Base-by-base conservation (phyloP, 2,113 vertebrate species). In the Rhabdomys dilectus region DNA sequence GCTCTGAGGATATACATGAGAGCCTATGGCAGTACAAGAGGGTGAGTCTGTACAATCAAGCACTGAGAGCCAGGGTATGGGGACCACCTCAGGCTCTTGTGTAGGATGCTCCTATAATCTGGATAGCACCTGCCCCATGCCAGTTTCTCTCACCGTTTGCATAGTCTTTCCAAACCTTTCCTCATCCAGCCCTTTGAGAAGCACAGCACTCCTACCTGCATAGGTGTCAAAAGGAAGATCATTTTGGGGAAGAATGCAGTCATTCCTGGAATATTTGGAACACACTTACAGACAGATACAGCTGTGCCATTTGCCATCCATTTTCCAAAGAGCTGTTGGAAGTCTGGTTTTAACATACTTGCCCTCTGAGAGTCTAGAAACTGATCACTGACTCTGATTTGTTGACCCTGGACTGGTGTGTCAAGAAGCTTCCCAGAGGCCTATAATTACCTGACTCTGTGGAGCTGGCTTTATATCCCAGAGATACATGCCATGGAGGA, bases 181-280 rank as follows among this genome's bases (percentile, higher is more conserved):
- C 42, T 89, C 11, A 12, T 62, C 51, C 10, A 66, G 58, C 24
- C 34, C 84, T 51, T 56, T 56, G 53, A 51, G 60, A 36, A 77
- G 93, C 68, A 73, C 58, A 56, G n/a, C 86, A 29, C n/a, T 91
- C 72, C 51, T 88, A 24, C 22, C n/a, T 56, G 81, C 21, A 56
- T 2, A 19, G 51, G 42, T n/a, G 51, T 75, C 85, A 85, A 92
- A 81, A 89, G 72, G 26, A 66, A 93, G 53, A 31, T 84, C 39
- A 51, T 87, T 89, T 73, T 48, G 73, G 60, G 72, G 48, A 88
- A 88, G 78, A 91, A n/a, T 0, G 0, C 3, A 26, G 91, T 80
- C 19, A 24, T 96, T 95, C 84, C 76, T 39, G 77, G 77, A 56
- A 87, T 66, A 68, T 89, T 75, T 58, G 53, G 91, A 93, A 96